A percentile compares a stretch with the other conserved stretches of the same genome.
phyloP scores from a whole-genome alignment of 2,888 invertebrate species.

The Sicus ferrugineus region DNA sequence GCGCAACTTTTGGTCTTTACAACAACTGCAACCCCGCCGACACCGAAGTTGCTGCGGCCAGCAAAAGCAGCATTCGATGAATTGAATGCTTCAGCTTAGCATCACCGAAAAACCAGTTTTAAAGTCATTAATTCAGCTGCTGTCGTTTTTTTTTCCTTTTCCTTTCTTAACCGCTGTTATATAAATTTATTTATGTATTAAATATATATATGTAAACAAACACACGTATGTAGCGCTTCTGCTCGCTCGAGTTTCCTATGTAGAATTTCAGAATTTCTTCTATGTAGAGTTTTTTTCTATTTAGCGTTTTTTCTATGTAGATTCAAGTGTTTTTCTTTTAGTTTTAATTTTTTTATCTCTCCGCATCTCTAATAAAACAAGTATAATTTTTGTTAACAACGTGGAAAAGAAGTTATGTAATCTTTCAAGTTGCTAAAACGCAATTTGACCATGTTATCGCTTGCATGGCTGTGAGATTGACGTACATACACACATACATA shows the following conservation, averaged over 20 bases:
- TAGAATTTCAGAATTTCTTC: too few species aligned
- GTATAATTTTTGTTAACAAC: too few species aligned
- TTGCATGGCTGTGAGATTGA: too few species aligned
- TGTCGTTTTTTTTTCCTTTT: slow-evolving; percentile 29
- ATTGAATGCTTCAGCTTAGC: slow-evolving; percentile 13
- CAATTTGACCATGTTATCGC: too few species aligned
- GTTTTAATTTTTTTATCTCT: too few species aligned
- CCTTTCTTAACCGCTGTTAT: slow-evolving; percentile 24
- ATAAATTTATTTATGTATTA: not conserved
- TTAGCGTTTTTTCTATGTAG: slow-evolving; percentile 29
- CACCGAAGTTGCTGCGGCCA: not conserved
- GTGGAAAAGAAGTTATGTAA: too few species aligned
- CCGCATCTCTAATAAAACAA: too few species aligned
- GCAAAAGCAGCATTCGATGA: slow-evolving; percentile 14
- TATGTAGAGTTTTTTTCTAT: too few species aligned
- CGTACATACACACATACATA: too few species aligned
- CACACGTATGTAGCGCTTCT: slow-evolving; percentile 32
- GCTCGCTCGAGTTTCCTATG: too few species aligned
- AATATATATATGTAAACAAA: slow-evolving; percentile 9
- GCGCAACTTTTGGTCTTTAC: slow-evolving; percentile 8
- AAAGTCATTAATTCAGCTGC: slow-evolving; percentile 31
- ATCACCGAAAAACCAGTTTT: slow-evolving; percentile 31
- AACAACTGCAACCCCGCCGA: slow-evolving; percentile 24
- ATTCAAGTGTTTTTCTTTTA: slow-evolving; percentile 77
- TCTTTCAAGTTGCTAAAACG: too few species aligned